A percentile compares a stretch with the other conserved stretches of the same genome.
Evolutionary conservation across 35 echinoderm and acorn worm species (phyloP).

Genomic region (Apostichopus japonicus): DNA sequence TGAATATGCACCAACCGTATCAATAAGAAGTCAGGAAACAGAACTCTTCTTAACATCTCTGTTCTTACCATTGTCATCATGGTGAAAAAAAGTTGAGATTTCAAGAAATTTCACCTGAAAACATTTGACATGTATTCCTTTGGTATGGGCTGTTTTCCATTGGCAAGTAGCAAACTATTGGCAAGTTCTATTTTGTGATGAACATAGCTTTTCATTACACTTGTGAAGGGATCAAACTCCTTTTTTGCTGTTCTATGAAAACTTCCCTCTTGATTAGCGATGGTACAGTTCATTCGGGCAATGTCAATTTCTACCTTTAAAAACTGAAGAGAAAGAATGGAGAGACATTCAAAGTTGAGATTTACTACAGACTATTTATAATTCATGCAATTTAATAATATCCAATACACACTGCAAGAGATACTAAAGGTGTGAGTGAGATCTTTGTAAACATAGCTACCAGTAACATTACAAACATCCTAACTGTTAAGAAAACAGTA

Average conservation of each 20-base stretch:
- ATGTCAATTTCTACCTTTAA: conserved; percentile 33
- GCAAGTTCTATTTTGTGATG: neutral
- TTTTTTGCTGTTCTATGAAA: conserved; percentile 21
- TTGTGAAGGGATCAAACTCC: conserved; percentile 49
- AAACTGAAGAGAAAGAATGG: conserved; percentile 28
- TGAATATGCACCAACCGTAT: neutral
- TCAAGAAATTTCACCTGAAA: conserved; percentile 28
- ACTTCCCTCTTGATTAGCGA: conserved; percentile 54
- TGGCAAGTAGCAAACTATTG: neutral
- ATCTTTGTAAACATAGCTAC: no score
- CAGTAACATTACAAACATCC: no score
- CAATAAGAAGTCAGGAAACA: neutral
- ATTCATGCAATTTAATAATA: no score
- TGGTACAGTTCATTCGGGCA: conserved; percentile 51
- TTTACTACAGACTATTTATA: no score
- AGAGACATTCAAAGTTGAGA: neutral
- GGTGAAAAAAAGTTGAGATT: neutral
- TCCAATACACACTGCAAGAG: no score
- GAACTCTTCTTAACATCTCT: neutral
- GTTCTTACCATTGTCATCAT: neutral
- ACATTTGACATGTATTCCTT: conserved; percentile 2
- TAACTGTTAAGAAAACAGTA: no score
- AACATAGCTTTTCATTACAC: conserved; percentile 3
- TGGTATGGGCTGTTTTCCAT: conserved; percentile 10
- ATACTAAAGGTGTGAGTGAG: no score